Evolutionary conservation across 2,888 invertebrate species (phyloP).

Genomic region (Euclidia mi): DNA sequence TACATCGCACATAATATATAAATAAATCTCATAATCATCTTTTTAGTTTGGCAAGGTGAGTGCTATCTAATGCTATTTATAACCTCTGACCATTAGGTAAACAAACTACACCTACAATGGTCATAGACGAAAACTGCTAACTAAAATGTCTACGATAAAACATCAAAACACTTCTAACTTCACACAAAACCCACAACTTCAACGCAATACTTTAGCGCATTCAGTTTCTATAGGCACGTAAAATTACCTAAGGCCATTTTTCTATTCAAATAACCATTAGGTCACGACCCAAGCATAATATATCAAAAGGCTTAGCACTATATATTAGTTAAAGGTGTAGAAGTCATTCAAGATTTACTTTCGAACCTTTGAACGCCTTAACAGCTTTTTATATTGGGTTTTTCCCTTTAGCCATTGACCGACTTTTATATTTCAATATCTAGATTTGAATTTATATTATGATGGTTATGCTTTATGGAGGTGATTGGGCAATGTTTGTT

Average conservation of each 20-base stretch:
- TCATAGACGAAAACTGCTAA: no score
- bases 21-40: no score
- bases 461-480: no score
- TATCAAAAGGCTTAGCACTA: constrained; percentile 4
- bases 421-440: constrained; percentile 43
- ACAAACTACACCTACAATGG: no score
- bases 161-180: no score
- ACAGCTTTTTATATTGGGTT: constrained; percentile 46
- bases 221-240: neutral
- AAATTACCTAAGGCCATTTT: constrained; percentile 2
- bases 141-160: no score
- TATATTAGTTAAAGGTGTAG: constrained; percentile 17
- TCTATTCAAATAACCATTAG: constrained; percentile 4
- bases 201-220: neutral
- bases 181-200: neutral
- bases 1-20: no score
- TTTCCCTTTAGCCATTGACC: constrained; percentile 26
- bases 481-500: no score
- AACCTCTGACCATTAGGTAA: no score
- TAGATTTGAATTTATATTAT: constrained; percentile 34
- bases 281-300: constrained; percentile 6
- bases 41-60: no score
- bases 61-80: no score
- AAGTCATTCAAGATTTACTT: constrained; percentile 49
- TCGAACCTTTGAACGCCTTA: constrained; percentile 31